Base-by-base conservation (phyloP, 2,888 invertebrate species). In the Parnassius glacialis region DNA sequence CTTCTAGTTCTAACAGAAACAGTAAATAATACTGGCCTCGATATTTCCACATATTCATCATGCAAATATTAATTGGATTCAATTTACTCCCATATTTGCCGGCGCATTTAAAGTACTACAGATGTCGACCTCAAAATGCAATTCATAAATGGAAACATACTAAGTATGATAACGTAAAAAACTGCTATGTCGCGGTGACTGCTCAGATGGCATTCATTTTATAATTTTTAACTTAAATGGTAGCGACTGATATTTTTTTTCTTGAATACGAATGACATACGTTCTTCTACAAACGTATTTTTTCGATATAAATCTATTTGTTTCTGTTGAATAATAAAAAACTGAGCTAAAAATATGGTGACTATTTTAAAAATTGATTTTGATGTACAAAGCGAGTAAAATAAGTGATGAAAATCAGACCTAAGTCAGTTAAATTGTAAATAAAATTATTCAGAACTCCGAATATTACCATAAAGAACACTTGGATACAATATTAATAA, bases 401-500 rank as follows among this genome's bases (percentile, higher is more conserved):
- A 34, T 34, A 34, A 34, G 34, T 34, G 3, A 34, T 34, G 34
- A 34, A 34, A 7, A 7, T 7, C 7, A 34, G 34, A 34, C 34
- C 34, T 34, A 34, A 34, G 34, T 34, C 34, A 34, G 5, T 7
- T 34, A 34, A 1, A 34, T 7, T 34, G 34, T 7, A 34, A 34
- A 34, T 34, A 34, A 34, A 34, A 34, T 34, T 34, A 34, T 0
- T 34, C 34, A 34, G 1, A 34, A 34, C 34, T 52, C 20, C 3
- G 12, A 34, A 11, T 12, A 41, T 25, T 12, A 34, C 34, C 5
- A 34, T 10, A 45, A 56, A 55, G 61, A 51, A 58, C 53, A n/a
- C 44, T 58, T 41, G 12, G 58, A 13, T 42, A 45, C 54, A 51
- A 54, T 58, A 55, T 58, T 58, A 58, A 62, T 54, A 62, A 56